Conservation (phyloP, 2,113 vertebrate species). For the Campylomormyrus tamandua region DNA sequence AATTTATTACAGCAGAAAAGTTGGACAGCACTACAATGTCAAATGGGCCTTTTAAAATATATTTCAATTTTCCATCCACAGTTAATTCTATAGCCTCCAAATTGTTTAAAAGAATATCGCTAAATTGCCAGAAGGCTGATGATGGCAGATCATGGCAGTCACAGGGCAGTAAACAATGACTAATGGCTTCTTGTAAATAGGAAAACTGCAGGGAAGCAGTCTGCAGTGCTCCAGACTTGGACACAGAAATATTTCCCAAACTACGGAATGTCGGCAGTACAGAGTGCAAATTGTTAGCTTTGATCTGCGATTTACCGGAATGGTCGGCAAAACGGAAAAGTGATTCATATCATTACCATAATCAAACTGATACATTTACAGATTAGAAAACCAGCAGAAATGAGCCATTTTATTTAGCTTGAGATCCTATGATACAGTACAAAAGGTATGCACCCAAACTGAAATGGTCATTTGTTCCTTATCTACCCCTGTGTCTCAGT, state of each 20-base stretch:
- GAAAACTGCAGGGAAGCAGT: not conserved
- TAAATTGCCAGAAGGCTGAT: not conserved
- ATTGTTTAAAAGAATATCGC: not conserved
- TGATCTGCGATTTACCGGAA: not conserved
- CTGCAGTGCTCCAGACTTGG: not conserved
- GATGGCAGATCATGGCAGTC: not conserved
- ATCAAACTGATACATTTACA: not conserved
- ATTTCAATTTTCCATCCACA: not conserved
- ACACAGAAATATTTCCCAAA: not conserved
- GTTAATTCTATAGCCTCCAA: not conserved
- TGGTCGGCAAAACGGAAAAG: not conserved
- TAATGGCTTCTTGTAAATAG: conserved; percentile 4
- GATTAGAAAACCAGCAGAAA: not conserved
- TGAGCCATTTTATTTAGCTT: not conserved
- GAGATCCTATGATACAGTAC: not conserved
- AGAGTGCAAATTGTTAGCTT: not conserved
- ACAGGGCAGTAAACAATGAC: not conserved
- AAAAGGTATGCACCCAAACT: not conserved
- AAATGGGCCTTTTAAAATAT: not conserved
- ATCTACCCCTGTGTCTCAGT: not conserved
- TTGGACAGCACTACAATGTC: not conserved
- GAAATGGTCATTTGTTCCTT: not conserved
- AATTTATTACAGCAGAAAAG: not conserved
- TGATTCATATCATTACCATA: not conserved
- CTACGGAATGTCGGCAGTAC: not conserved